phyloP scores from a whole-genome alignment of 2,797 vertebrate species.

The Nannoperca obscura region DNA sequence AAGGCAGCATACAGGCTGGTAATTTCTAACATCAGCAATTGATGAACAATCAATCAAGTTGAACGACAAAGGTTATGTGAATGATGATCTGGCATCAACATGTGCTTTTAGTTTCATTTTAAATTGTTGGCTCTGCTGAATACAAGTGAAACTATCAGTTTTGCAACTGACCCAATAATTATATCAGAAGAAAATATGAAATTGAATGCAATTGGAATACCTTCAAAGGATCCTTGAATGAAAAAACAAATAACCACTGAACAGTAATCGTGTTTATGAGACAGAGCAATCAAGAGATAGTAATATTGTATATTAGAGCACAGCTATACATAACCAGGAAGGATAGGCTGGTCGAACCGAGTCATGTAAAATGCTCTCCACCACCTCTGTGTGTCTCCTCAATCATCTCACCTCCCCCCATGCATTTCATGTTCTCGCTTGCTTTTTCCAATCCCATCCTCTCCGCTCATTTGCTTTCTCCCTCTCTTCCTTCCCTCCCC shows the following conservation, averaged over 20 bases:
- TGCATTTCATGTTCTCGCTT: slow-evolving; percentile 59
- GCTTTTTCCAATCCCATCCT: slow-evolving; percentile 51
- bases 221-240: slow-evolving; percentile 16
- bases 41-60: neutral
- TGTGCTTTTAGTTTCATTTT: neutral
- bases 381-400: slow-evolving; percentile 36
- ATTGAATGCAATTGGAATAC: slow-evolving; percentile 6
- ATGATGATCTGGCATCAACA: neutral
- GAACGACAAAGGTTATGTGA: neutral
- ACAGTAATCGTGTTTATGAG: slow-evolving; percentile 3
- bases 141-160: neutral
- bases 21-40: neutral
- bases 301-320: slow-evolving; percentile 31
- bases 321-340: slow-evolving; percentile 14
- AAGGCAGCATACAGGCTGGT: neutral
- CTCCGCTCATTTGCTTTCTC: slow-evolving; percentile 56
- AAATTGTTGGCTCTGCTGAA: neutral
- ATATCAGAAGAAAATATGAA: slow-evolving; percentile 10
- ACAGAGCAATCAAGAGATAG: neutral
- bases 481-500: slow-evolving; percentile 2
- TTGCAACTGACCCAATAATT: slow-evolving; percentile 6
- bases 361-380: slow-evolving; percentile 45
- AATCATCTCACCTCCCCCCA: slow-evolving; percentile 41
- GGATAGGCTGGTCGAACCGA: slow-evolving; percentile 48
- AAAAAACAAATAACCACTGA: slow-evolving; percentile 9